These are phyloP conservation scores for Ageneiosus marmoratus DNA, from an alignment of 2,113 vertebrate genomes.

Conservation along the genomic window DNA sequence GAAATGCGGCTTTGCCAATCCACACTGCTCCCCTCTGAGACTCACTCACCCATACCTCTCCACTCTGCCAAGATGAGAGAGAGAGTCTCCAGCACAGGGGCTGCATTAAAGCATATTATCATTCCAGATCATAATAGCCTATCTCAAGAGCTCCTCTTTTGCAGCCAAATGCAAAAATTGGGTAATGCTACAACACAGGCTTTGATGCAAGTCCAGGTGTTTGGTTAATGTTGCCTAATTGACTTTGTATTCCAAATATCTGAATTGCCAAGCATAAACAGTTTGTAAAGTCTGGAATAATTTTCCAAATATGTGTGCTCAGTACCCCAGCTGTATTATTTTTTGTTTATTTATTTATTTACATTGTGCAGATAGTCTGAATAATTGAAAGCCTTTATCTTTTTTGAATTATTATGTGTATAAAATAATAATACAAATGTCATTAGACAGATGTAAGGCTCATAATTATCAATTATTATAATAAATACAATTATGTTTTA, in stretches of 20 bases:
- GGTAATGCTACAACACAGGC: conserved; percentile 26
- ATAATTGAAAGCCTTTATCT: background rate
- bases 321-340: background rate
- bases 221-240: conserved; percentile 50
- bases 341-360: background rate
- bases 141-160: conserved; percentile 42
- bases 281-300: background rate
- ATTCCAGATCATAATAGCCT: conserved; percentile 52
- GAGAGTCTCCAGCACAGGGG: conserved; percentile 47
- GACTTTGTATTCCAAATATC: conserved; percentile 40
- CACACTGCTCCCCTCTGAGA: conserved; percentile 60
- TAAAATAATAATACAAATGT: background rate
- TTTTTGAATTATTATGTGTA: background rate
- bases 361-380: background rate
- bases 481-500: background rate
- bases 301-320: conserved; percentile 8
- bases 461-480: background rate
- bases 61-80: conserved; percentile 48
- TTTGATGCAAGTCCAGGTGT: conserved; percentile 52
- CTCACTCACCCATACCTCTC: conserved; percentile 31
- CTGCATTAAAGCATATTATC: conserved; percentile 42
- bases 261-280: conserved; percentile 34
- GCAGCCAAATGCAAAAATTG: conserved; percentile 51
- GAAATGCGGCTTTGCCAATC: conserved; percentile 66
- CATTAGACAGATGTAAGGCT: background rate